Base-by-base conservation (phyloP, 2,888 invertebrate species). In the Drosophila robusta region DNA sequence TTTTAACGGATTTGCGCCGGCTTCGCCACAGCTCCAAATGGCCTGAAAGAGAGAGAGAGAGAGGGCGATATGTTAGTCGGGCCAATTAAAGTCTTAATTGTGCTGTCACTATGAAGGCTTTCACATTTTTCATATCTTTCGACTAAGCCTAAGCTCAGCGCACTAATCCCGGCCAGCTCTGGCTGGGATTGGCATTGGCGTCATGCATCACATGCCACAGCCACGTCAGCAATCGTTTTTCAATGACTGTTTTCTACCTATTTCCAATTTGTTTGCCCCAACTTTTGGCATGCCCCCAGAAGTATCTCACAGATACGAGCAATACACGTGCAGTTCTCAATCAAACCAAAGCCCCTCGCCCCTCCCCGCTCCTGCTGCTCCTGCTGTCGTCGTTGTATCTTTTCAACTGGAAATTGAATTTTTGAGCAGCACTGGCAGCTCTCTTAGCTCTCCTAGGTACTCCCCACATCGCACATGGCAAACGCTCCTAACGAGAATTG, bases 371-470 rank as follows among this genome's bases (percentile, higher is more conserved):
- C 7, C 7, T n/a, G 36, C n/a, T 39, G 16, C n/a, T 39, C 2
- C 41, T 22, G 16, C 42, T 61, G 65, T 44, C 50, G 39, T 62
- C 56, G 73, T 51, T 77, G 84, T 85, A 77, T 79, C 79, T 80
- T 70, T 80, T 84, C 87, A 81, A 68, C 73, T 86, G 87, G 86
- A 86, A 86, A 86, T 86, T 86, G 87, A 86, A 86, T 86, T 86
- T 87, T 86, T 85, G 87, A 85, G 68, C 80, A 87, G 81, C 75
- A 69, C 62, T 71, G 73, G 49, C 80, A 78, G 50, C 68, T 56
- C 14, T 16, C 39, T 18, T 18, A 41, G 34, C 34, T 1, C 50
- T 41, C 22, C 22, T 8, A 26, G 46, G 38, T 32, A 41, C 46
- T 46, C 54, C 45, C 46, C 52, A 63, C 52, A 56, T 54, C 63